Conservation (phyloP, 2,888 invertebrate genomes). For the Thymelicus acteon region DNA sequence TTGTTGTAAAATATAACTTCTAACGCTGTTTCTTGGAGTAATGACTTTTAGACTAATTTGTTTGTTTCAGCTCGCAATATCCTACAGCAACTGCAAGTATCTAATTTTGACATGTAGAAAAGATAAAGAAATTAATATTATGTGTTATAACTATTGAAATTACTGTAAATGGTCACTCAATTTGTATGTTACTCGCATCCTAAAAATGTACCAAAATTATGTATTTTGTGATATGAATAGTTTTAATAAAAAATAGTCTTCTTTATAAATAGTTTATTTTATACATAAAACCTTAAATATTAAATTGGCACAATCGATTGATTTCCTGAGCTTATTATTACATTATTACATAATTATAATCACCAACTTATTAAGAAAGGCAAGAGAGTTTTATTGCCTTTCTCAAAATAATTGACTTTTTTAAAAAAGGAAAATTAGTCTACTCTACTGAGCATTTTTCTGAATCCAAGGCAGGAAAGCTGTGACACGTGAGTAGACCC, state of each 20-base stretch:
- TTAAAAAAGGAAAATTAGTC: slow-evolving; percentile 14
- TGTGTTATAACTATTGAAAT: background rate
- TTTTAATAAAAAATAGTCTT: slow-evolving; percentile 29
- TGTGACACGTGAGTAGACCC: slow-evolving; percentile 94
- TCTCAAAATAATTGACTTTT: slow-evolving; percentile 76
- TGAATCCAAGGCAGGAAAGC: slow-evolving; percentile 94
- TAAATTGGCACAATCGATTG: slow-evolving; percentile 59
- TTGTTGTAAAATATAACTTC: too few relatives aligned
- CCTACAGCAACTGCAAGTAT: slow-evolving; percentile 91
- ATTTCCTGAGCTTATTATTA: slow-evolving; percentile 13
- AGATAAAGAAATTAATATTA: background rate
- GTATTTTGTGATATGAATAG: slow-evolving; percentile 19
- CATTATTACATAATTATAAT: slow-evolving; percentile 36
- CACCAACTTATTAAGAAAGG: slow-evolving; percentile 78
- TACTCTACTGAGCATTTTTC: slow-evolving; percentile 89
- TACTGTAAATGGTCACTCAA: slow-evolving; percentile 24
- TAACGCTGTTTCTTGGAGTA: background rate
- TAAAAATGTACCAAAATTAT: slow-evolving; percentile 14
- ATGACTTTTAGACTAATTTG: background rate
- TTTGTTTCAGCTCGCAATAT: slow-evolving; percentile 89
- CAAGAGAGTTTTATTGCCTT: slow-evolving; percentile 72
- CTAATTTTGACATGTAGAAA: slow-evolving; percentile 87
- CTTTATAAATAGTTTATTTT: slow-evolving; percentile 33
- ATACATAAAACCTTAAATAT: slow-evolving; percentile 36
- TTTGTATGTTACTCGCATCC: slow-evolving; percentile 14